Evolutionary conservation across 2,797 vertebrate species (phyloP).

Genomic region (Tokudaia muenninki): DNA sequence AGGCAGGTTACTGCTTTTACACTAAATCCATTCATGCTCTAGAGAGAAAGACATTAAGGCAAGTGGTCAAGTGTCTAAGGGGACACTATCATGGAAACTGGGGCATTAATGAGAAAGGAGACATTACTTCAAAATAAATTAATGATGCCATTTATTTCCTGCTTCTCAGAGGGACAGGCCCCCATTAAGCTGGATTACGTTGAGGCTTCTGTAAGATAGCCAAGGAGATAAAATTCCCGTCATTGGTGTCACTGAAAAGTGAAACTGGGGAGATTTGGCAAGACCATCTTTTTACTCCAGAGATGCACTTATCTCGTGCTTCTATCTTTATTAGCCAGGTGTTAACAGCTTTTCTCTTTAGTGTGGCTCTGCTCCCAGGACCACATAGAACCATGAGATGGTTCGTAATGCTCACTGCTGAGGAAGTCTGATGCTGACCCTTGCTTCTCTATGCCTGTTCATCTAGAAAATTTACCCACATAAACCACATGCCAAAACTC

Average conservation of each 20-base stretch:
- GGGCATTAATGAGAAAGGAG: slow-evolving; percentile 54
- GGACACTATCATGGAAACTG: slow-evolving; percentile 13
- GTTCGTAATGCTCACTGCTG: slow-evolving; percentile 59
- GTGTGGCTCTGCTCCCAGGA: slow-evolving; percentile 2
- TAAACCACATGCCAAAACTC: slow-evolving; percentile 21
- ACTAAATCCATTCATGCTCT: neutral
- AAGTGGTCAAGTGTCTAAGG: neutral
- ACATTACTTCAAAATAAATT: slow-evolving; percentile 64
- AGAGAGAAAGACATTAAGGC: neutral
- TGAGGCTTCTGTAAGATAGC: slow-evolving; percentile 35
- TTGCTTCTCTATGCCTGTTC: neutral
- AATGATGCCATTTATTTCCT: slow-evolving; percentile 69
- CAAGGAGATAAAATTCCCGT: slow-evolving; percentile 58
- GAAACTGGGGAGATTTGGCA: slow-evolving; percentile 44
- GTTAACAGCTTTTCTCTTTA: slow-evolving; percentile 61
- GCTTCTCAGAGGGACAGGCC: slow-evolving; percentile 56
- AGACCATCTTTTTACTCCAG: slow-evolving; percentile 36
- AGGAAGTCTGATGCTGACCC: slow-evolving; percentile 32
- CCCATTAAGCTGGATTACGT: slow-evolving; percentile 62
- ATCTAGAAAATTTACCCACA: slow-evolving; percentile 16
- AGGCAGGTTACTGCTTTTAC: neutral
- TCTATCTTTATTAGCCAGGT: slow-evolving; percentile 57
- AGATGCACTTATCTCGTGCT: neutral
- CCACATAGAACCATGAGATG: neutral
- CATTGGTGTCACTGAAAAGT: slow-evolving; percentile 65